Percentiles rank a stretch among this genome's conserved stretches.
phyloP scores from a whole-genome alignment of 2,113 vertebrate species.

The Orycteropus afer region DNA sequence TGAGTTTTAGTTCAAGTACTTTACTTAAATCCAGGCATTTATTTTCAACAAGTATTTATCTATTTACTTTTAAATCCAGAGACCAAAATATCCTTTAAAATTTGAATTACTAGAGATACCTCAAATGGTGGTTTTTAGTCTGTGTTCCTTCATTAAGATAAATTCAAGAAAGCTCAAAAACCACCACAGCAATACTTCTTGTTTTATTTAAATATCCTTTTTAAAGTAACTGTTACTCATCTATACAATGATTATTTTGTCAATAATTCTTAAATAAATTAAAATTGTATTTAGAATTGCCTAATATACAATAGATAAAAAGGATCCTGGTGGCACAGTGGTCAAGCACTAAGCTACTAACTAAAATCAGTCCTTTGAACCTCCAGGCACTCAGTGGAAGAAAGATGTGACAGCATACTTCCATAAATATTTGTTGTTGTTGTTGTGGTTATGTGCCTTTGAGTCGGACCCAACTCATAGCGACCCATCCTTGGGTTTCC shows the following conservation, averaged over 20 bases:
- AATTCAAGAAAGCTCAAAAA: background rate
- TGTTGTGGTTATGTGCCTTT: too few species aligned
- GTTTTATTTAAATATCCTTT: background rate
- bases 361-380: background rate
- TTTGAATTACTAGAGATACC: background rate
- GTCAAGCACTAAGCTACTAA: background rate
- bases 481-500: too few species aligned
- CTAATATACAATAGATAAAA: background rate
- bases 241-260: background rate
- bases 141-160: background rate
- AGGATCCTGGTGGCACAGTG: background rate
- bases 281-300: background rate
- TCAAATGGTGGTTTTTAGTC: background rate
- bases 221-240: background rate
- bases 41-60: background rate
- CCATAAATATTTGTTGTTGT: too few species aligned
- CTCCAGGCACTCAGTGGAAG: background rate
- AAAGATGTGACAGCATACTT: background rate
- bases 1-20: background rate
- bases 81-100: background rate
- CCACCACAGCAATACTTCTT: background rate
- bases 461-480: too few species aligned
- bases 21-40: background rate
- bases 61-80: background rate
- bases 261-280: background rate